Evolutionary conservation across 2,113 vertebrate species (phyloP), one percentile per base, ranked within the genome.

Genomic region (Antechinus stuartii): DNA sequence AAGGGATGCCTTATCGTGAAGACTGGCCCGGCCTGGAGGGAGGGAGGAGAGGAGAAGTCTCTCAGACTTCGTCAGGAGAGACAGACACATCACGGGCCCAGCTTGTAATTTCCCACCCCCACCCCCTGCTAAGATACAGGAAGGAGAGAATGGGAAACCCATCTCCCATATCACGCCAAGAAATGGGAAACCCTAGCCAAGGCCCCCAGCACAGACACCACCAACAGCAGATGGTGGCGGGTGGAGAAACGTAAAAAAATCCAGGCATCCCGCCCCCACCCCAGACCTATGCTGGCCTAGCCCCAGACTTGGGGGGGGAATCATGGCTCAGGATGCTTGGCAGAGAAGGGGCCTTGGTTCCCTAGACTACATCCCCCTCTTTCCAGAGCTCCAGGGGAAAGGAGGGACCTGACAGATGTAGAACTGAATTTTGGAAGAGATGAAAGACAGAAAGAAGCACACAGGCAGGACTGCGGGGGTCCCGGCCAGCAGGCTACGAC

Each of bases 1-100:
- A 98, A 99, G 98, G 91, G 99, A 99, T 12, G 99, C 99, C 97
- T 99, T 99, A 98, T 99, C 99, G 30, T 99, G 99, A 97, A 99
- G 99, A 98, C 98, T 99, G 96, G 99, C 99, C 98, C 99, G 99
- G 97, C 99, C 99, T 99, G 98, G 94, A 27, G 92, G 46, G 53
- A 52, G 57, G 94, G 6, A 90, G 95, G 0, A 24, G 94, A 84
- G n/a, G 95, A 84, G 11, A 90, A 95, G 8, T 1, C 3, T 96
- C 56, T 96, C 56, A 46, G 91, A 11, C 35, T 26, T 16, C 93
- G 24, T 91, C 14, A 90, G 68, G 47, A 25, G 54, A 76, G 42
- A 54, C 11, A 22, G 52, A n/a, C 19, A 42, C 1, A 6, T 35
- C 57, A 42, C 50, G 46, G 25, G n/a, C 35, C 27, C 56, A 46